phyloP scores from a whole-genome alignment of 2,113 vertebrate genomes.

The Lipophrys pholis region DNA sequence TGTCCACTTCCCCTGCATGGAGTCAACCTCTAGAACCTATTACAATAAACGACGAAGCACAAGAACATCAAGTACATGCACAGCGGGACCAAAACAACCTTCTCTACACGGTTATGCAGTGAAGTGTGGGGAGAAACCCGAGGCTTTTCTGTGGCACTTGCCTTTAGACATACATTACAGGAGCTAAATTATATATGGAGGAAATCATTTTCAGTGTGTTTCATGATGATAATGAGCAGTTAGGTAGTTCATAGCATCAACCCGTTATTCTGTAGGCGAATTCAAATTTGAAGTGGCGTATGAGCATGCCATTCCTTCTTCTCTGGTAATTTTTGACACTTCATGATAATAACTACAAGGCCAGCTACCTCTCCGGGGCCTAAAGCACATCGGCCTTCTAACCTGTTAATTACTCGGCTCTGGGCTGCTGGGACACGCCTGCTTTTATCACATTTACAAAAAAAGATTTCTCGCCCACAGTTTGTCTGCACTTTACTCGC shows the following conservation, averaged over 20 bases:
- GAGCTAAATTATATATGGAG: slow-evolving; percentile 40
- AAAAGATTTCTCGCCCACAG: slow-evolving; percentile 27
- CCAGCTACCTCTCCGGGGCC: slow-evolving; percentile 66
- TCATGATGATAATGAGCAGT: slow-evolving; percentile 49
- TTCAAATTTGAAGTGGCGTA: slow-evolving; percentile 48
- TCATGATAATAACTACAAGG: slow-evolving; percentile 54
- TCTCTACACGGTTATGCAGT: slow-evolving; percentile 10
- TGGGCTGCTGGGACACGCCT: slow-evolving; percentile 25
- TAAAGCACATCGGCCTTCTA: slow-evolving; percentile 63
- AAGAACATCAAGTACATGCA: slow-evolving; percentile 63
- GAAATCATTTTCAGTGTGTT: slow-evolving; percentile 24
- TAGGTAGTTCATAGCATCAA: slow-evolving; percentile 36
- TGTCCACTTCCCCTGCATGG: slow-evolving; percentile 62
- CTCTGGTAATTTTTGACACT: slow-evolving; percentile 56
- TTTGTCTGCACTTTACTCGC: slow-evolving; percentile 67
- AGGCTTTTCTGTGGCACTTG: slow-evolving; percentile 20
- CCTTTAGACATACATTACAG: slow-evolving; percentile 25
- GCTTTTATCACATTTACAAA: slow-evolving; percentile 33
- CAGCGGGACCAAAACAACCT: slow-evolving; percentile 42
- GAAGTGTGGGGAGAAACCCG: slow-evolving; percentile 12
- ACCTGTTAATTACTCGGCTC: slow-evolving; percentile 47
- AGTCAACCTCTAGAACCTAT: slow-evolving; percentile 54
- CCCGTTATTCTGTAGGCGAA: slow-evolving; percentile 34
- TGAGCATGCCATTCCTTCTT: slow-evolving; percentile 38
- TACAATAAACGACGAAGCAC: slow-evolving; percentile 55